Evolutionary conservation across 2,888 invertebrate genomes (phyloP).

Genomic region (Alviniconcha strummeri): DNA sequence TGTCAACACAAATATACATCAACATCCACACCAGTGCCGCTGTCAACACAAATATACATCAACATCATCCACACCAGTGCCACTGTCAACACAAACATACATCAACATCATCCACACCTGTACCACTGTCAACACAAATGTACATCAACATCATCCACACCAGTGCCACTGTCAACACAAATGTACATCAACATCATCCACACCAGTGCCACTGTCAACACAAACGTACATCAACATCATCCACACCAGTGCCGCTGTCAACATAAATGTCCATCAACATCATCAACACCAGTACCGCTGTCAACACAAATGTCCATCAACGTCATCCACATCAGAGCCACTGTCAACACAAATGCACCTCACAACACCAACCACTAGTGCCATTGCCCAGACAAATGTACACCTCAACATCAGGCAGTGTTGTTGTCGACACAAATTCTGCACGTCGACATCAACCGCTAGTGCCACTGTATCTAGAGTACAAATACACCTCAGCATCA

Average conservation of each 20-base stretch:
- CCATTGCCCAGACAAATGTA: too few species aligned
- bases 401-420: too few species aligned
- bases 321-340: neutral
- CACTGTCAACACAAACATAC: neutral
- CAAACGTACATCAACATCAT: too few species aligned
- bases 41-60: neutral
- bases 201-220: too few species aligned
- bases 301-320: neutral
- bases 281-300: neutral
- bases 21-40: neutral
- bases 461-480: too few species aligned
- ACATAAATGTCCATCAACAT: neutral
- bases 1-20: neutral
- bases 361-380: neutral
- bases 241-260: too few species aligned
- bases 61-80: neutral
- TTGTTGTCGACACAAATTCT: too few species aligned
- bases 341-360: neutral
- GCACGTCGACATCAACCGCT: neutral
- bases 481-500: too few species aligned
- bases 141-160: too few species aligned
- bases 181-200: too few species aligned
- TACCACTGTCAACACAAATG: too few species aligned
- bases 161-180: too few species aligned
- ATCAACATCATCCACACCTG: neutral